phyloP scores from a whole-genome alignment of 2,113 vertebrate genomes.

The Odocoileus hemionus region DNA sequence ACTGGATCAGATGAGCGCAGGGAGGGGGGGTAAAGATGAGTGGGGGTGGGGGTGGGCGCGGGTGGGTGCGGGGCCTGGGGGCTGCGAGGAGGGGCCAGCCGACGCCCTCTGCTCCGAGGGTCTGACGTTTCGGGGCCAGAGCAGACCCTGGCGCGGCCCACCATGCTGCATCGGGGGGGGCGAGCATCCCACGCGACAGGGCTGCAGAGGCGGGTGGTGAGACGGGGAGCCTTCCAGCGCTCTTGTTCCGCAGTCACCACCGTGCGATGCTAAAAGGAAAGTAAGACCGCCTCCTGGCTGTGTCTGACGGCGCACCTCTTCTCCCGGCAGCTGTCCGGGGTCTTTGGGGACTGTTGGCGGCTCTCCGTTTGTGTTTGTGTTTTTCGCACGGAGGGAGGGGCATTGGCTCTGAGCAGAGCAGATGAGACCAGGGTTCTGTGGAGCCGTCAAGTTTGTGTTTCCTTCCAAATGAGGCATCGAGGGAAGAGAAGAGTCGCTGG shows the following conservation, averaged over 20 bases:
- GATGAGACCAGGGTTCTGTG: neutral
- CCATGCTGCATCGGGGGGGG: too few relatives aligned
- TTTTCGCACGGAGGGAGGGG: neutral
- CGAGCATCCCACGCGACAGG: neutral
- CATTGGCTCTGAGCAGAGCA: neutral
- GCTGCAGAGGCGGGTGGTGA: neutral
- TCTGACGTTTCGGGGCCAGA: neutral
- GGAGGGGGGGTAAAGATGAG: accelerated
- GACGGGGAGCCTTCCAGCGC: neutral
- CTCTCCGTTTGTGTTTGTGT: neutral
- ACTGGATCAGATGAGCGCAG: neutral
- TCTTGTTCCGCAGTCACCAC: neutral
- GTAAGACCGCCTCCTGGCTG: neutral
- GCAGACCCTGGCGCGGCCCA: neutral
- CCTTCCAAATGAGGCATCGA: neutral
- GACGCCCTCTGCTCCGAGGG: neutral
- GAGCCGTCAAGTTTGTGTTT: neutral
- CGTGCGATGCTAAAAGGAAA: neutral
- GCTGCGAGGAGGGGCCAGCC: accelerated
- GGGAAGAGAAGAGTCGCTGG: neutral
- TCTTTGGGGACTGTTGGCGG: accelerated
- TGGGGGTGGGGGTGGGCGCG: accelerated
- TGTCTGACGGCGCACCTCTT: neutral
- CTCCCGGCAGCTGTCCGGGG: neutral
- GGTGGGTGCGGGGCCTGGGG: accelerated